Evolutionary conservation across 1,140 invertebrate genomes (phyloP).

Genomic region (Spodoptera litura): DNA sequence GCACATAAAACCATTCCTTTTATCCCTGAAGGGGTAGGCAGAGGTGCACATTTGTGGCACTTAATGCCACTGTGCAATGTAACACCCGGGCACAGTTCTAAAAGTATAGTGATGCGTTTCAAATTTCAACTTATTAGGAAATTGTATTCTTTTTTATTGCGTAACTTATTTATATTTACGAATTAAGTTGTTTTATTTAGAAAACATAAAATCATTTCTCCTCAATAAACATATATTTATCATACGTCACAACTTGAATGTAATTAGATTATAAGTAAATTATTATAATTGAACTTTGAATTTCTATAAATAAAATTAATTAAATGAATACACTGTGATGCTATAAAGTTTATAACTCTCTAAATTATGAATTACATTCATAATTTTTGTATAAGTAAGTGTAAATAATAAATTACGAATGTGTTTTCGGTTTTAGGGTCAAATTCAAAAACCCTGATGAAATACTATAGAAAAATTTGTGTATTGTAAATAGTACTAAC

Average conservation of each 20-base stretch:
- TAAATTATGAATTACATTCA: conserved; percentile 50
- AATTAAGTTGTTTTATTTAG: too few species aligned
- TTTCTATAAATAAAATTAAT: conserved; percentile 54
- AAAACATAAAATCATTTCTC: conserved; percentile 1
- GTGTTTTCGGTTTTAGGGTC: conserved; percentile 40
- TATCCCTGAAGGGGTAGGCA: too few species aligned
- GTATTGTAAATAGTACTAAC: conserved; percentile 50
- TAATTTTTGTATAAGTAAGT: conserved; percentile 67
- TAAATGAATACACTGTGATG: conserved; percentile 80
- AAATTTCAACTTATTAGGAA: too few species aligned
- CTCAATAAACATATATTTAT: background rate
- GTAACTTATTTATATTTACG: too few species aligned
- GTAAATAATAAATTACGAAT: conserved; percentile 54
- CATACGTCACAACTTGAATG: conserved; percentile 15
- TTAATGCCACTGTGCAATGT: too few species aligned
- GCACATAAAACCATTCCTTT: too few species aligned
- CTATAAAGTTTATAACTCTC: conserved; percentile 74
- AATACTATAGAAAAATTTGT: conserved; percentile 40
- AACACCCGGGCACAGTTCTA: too few species aligned
- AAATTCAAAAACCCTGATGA: conserved; percentile 10
- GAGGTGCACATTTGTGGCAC: too few species aligned
- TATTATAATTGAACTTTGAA: conserved; percentile 42
- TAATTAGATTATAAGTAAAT: conserved; percentile 34
- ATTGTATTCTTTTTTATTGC: too few species aligned
- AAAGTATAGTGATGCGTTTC: too few species aligned